Evolutionary conservation across 2,113 vertebrate species (phyloP).

Genomic region (Thymallus thymallus): DNA sequence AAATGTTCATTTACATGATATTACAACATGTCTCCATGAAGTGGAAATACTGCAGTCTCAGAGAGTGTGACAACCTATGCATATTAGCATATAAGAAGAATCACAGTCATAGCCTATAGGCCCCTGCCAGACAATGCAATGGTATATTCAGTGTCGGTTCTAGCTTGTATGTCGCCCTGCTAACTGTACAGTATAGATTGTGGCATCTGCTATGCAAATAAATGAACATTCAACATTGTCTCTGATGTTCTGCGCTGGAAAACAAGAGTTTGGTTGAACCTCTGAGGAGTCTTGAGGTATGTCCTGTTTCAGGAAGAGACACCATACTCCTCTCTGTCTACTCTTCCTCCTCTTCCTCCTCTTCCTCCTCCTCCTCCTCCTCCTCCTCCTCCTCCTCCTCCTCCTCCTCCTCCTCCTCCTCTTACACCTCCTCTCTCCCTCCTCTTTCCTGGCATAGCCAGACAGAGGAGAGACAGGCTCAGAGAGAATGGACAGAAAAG

Average conservation of each 20-base stretch:
- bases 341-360: background rate
- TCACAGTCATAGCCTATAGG: background rate
- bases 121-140: background rate
- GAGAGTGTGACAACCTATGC: background rate
- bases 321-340: too few species aligned
- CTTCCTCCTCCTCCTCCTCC: background rate
- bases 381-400: background rate
- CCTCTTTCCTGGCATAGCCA: background rate
- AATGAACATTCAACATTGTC: background rate
- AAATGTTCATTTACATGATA: too few species aligned
- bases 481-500: background rate
- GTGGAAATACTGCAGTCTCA: too few species aligned
- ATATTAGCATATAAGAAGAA: background rate
- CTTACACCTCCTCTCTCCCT: background rate
- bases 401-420: background rate
- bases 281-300: background rate
- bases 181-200: background rate
- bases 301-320: slow-evolving; percentile 25
- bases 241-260: background rate
- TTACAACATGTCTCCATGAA: too few species aligned
- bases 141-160: too few species aligned
- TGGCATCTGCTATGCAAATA: background rate
- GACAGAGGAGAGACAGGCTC: background rate
- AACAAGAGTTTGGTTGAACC: background rate
- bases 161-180: too few species aligned